These are phyloP conservation scores for Cerastoderma edule DNA, from an alignment of 2,888 invertebrate species.

Conservation along the genomic window DNA sequence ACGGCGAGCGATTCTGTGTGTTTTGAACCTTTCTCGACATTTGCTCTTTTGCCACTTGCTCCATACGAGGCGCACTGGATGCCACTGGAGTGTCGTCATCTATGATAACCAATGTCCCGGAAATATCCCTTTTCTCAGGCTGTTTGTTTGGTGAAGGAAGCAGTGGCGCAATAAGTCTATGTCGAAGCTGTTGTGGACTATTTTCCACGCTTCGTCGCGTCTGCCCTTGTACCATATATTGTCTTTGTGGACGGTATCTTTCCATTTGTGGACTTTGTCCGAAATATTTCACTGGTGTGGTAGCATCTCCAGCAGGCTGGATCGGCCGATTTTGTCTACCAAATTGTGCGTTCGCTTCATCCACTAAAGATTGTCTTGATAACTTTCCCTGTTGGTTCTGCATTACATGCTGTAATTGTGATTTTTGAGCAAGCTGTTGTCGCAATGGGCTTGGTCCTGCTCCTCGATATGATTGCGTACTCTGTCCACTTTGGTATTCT, in stretches of 20 bases:
- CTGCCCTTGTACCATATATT: background rate
- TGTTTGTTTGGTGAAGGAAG: background rate
- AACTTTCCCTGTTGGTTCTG: no score
- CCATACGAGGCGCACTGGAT: background rate
- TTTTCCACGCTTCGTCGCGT: background rate
- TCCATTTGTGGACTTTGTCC: slow-evolving; percentile 1
- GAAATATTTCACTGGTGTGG: background rate
- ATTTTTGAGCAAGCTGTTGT: no score
- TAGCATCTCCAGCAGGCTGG: background rate
- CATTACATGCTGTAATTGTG: no score
- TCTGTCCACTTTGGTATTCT: no score
- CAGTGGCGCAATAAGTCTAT: background rate
- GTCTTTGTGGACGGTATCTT: background rate
- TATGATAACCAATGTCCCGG: slow-evolving; percentile 22
- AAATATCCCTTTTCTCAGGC: slow-evolving; percentile 5
- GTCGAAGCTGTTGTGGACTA: slow-evolving; percentile 1
- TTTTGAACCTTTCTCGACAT: no score
- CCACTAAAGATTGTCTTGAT: no score
- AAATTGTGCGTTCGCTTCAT: no score
- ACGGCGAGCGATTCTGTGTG: no score
- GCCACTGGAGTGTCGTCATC: slow-evolving; percentile 17
- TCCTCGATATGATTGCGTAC: no score
- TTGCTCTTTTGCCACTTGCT: no score
- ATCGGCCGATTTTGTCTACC: no score
- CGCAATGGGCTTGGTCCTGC: no score